Evolutionary conservation across 2,797 vertebrate species (phyloP).

Genomic region (Aldrovandia affinis): DNA sequence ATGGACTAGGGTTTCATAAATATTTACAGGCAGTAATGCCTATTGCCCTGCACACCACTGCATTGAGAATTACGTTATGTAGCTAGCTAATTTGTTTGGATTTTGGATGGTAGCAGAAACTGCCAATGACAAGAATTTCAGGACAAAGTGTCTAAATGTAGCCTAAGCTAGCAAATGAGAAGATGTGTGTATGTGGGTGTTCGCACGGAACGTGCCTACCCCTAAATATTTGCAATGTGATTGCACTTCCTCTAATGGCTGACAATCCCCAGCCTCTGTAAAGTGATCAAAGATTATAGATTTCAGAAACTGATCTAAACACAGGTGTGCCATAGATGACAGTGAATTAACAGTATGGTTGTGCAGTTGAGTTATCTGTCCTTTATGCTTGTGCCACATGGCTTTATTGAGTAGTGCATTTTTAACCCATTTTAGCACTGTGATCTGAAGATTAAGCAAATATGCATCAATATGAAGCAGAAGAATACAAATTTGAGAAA

Average conservation of each 20-base stretch:
- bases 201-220: background rate
- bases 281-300: background rate
- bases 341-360: too few species aligned
- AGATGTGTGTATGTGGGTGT: background rate
- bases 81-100: background rate
- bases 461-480: too few species aligned
- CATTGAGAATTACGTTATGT: background rate
- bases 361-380: too few species aligned
- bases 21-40: background rate
- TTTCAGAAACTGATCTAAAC: background rate
- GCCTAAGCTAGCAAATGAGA: background rate
- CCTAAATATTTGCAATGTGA: too few species aligned
- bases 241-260: background rate
- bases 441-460: background rate
- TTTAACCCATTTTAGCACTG: background rate
- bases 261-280: background rate
- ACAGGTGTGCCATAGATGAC: too few species aligned
- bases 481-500: too few species aligned
- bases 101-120: background rate
- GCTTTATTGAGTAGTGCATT: background rate
- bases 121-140: background rate
- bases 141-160: background rate
- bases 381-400: too few species aligned
- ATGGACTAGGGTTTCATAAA: background rate
- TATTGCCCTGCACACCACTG: background rate